phyloP scores from a whole-genome alignment of 1,140 invertebrate species.

The Polypedilum pembai region DNA sequence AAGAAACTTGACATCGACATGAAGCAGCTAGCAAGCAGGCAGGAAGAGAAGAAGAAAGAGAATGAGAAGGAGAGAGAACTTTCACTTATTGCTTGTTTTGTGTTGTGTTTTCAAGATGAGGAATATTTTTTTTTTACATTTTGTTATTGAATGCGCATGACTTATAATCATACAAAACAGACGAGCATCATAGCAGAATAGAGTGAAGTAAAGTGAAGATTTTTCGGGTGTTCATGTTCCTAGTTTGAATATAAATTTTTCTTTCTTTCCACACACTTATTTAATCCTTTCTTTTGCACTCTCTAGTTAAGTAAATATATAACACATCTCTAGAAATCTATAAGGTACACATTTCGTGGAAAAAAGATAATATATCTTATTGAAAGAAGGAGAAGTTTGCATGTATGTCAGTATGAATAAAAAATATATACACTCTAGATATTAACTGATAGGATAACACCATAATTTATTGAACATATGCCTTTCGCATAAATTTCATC shows the following conservation, averaged over 20 bases:
- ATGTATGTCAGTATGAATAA: conserved; percentile 11
- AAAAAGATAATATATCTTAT: background rate
- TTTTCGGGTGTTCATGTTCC: background rate
- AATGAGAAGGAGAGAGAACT: background rate
- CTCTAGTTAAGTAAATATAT: background rate
- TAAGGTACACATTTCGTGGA: conserved; percentile 1
- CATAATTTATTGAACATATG: conserved; percentile 25
- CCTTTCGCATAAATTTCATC: conserved; percentile 23
- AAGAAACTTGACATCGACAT: conserved; percentile 4
- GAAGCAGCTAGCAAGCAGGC: background rate
- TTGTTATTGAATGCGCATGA: conserved; percentile 16
- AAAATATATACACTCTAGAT: background rate
- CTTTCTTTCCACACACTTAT: background rate
- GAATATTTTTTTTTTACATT: background rate
- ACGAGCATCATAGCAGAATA: background rate
- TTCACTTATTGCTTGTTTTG: conserved; percentile 27
- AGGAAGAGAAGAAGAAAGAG: no score
- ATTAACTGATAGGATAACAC: conserved; percentile 18
- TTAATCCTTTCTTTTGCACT: background rate
- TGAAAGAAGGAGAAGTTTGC: background rate
- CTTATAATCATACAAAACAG: conserved; percentile 13
- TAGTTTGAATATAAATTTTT: conserved; percentile 3
- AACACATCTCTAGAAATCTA: background rate
- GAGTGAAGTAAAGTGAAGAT: background rate
- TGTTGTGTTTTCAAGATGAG: background rate